Base-by-base conservation (phyloP, 2,888 invertebrate genomes). In the Achlya flavicornis region DNA sequence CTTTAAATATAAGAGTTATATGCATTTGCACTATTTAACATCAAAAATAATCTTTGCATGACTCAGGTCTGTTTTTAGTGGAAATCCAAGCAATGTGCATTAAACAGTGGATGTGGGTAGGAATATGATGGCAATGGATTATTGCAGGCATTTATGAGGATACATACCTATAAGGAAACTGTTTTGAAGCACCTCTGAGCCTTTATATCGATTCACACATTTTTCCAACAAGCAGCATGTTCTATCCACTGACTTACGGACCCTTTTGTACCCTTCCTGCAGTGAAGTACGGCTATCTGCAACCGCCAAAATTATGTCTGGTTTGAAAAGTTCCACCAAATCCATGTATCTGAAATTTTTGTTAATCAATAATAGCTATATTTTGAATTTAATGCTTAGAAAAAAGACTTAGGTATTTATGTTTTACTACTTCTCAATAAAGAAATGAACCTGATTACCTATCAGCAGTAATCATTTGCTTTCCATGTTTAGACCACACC, bases 301-400 rank as follows among this genome's bases (percentile, higher is more conserved):
- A 75, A 98, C 91, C 14, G 96, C 95, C 84, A 97, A 95, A 89
- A 97, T 97, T 81, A 97, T 95, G 85, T 98, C 97, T 53, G 98
- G 98, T 85, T 95, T 95, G 84, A 96, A 96, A 35, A 94, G 87
- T 89, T 97, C 96, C 72, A 98, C 95, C 48, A 96, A 83, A 77
- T 97, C 95, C 96, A 98, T 96, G 86, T 97, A 97, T 74, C 96
- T 96, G 84, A 72, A 92, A 88, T 65, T 19, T 32, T 48, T 61
- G 41, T 11, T 19, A 12, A 48, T 38, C 8, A 26, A 26, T 26
- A 26, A 38, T 38, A 10, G 10, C 38, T 10, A 38, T 0, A 38
- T 38, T 10, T 38, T 38, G 7, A 10, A 6, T 26, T 26, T 26
- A 1, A 1, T 26, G 26, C 26, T 26, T 26, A 26, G 26, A 26